These are phyloP conservation scores for Hydractinia echinata DNA, from an alignment of 30 jellyfish, hydroid and myxozoan species.

Conservation along the genomic window DNA sequence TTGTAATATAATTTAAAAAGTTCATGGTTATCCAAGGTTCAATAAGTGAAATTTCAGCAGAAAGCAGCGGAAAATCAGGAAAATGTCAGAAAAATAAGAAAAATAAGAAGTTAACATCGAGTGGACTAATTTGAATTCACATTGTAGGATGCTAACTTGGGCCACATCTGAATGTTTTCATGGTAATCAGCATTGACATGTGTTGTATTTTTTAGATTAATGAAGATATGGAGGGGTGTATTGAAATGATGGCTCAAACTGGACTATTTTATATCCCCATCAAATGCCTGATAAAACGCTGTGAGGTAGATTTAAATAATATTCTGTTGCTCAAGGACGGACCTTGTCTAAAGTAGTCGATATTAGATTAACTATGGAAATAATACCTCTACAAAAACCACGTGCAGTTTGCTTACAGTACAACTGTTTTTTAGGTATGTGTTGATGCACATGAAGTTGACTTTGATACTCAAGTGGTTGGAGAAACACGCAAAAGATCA, in stretches of 20 bases:
- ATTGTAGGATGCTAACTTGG: too few species aligned
- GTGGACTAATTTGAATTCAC: too few species aligned
- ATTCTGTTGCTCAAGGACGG: neutral
- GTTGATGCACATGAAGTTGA: slow-evolving; percentile 52
- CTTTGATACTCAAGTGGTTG: slow-evolving; percentile 79
- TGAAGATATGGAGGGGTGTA: slow-evolving; percentile 62
- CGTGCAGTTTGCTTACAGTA: neutral
- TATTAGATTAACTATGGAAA: neutral
- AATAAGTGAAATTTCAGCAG: too few species aligned
- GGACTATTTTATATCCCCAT: slow-evolving; percentile 79
- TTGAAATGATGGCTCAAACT: slow-evolving; percentile 69
- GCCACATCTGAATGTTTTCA: too few species aligned
- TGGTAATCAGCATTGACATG: too few species aligned
- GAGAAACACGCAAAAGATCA: slow-evolving; percentile 76
- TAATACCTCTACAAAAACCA: neutral
- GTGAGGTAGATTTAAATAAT: slow-evolving; percentile 54
- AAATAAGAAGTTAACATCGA: too few species aligned
- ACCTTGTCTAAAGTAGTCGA: neutral
- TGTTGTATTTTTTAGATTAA: slow-evolving; percentile 41
- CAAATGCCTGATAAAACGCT: slow-evolving; percentile 73
- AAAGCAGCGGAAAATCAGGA: too few species aligned
- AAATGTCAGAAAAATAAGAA: too few species aligned
- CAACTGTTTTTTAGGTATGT: slow-evolving; percentile 4
- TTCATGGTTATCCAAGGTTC: too few species aligned
- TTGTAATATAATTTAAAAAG: too few species aligned